Conservation (phyloP, 2,113 vertebrate species). For the Aramus guarauna region DNA sequence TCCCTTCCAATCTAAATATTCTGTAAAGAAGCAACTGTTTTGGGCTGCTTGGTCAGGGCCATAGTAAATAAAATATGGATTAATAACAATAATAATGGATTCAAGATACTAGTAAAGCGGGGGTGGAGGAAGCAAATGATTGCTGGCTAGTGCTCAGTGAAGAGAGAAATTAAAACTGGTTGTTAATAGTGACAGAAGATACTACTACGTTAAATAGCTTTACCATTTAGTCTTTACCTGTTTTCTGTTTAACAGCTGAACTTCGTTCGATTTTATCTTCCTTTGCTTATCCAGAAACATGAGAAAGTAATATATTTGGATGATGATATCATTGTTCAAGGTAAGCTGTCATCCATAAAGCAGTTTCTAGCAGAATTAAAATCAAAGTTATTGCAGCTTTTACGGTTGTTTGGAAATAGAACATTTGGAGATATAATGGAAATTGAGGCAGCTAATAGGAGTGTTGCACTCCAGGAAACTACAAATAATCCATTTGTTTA, state of each 20-base stretch:
- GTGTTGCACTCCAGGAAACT: not conserved
- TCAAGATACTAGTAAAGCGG: not conserved
- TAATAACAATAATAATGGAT: not conserved
- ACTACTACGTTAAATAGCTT: not conserved
- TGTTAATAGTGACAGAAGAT: not conserved
- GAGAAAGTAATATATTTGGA: slow-evolving; percentile 92
- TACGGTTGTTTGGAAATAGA: not conserved
- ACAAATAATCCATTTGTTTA: not conserved
- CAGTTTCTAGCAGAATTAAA: not conserved
- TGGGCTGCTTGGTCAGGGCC: not conserved
- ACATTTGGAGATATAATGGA: not conserved
- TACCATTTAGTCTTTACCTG: not conserved
- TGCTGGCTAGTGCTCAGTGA: not conserved
- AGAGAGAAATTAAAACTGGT: not conserved
- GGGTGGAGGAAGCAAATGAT: not conserved
- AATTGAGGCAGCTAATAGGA: not conserved
- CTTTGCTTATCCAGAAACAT: slow-evolving; percentile 85
- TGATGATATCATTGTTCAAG: slow-evolving; percentile 96
- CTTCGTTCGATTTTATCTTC: slow-evolving; percentile 93
- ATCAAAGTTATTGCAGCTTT: not conserved
- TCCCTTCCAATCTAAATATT: not conserved
- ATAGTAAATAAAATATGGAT: not conserved
- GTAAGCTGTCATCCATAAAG: slow-evolving; percentile 63
- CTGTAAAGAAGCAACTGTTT: not conserved
- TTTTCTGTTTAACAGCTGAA: slow-evolving; percentile 83